Evolutionary conservation across 1,140 invertebrate species (phyloP).

Genomic region (Laupala kohalensis): DNA sequence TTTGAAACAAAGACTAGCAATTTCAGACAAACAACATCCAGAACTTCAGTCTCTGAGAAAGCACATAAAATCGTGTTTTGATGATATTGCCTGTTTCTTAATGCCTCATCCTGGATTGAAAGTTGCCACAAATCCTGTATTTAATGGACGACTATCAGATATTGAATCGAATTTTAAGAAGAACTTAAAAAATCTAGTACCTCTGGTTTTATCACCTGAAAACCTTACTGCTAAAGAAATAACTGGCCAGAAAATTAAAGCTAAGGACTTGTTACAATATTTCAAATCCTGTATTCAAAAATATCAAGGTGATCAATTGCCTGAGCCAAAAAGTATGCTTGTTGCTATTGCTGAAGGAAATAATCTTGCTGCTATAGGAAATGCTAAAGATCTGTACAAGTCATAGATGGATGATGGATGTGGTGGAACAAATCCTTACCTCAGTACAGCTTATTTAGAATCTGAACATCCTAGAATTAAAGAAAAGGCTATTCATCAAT

Average conservation of each 20-base stretch:
- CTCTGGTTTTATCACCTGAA: conserved; percentile 72
- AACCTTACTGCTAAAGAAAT: conserved; percentile 94
- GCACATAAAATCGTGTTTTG: conserved; percentile 91
- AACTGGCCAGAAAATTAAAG: conserved; percentile 83
- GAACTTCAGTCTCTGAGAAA: conserved; percentile 86
- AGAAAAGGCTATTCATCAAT: conserved; percentile 63
- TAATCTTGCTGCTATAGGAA: conserved; percentile 86
- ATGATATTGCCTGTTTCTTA: conserved; percentile 88
- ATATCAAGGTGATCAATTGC: conserved; percentile 91
- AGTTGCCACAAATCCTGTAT: conserved; percentile 90
- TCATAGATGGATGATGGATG: conserved; percentile 85
- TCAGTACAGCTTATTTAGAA: conserved; percentile 69
- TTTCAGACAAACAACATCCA: conserved; percentile 84
- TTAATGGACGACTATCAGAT: conserved; percentile 88
- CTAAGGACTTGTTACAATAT: conserved; percentile 87
- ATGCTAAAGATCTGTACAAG: conserved; percentile 85
- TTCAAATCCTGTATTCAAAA: conserved; percentile 96
- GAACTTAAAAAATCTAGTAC: conserved; percentile 72
- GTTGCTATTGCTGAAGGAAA: conserved; percentile 96
- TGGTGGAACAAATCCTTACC: conserved; percentile 78
- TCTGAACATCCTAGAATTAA: conserved; percentile 64
- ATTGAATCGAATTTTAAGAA: conserved; percentile 89
- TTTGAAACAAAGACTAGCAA: conserved; percentile 68
- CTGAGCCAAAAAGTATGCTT: conserved; percentile 98
- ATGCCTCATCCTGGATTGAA: conserved; percentile 96